Evolutionary conservation across 2,888 invertebrate species (phyloP), one percentile per base, ranked within the genome.

Genomic region (Epistrophella euchroma): DNA sequence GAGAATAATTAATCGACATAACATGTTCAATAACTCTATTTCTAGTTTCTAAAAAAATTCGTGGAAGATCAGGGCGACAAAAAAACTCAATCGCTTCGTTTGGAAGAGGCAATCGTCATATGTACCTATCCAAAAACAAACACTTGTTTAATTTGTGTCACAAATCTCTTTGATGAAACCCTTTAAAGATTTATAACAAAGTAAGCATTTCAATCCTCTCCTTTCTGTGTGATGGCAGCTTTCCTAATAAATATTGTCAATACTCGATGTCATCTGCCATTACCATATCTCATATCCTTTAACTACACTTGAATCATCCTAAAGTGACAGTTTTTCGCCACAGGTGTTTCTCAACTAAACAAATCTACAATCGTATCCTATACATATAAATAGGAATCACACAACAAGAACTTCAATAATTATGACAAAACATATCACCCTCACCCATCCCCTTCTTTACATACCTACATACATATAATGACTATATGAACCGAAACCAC

Each of bases 311-410:
- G 13, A 60, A 75, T n/a, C 79, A 71, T 50, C 43, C 75, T 43
- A 17, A 81, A 62, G 75, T 89, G 90, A 90, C 89, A 90, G 88
- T 88, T 89, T 78, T 90, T 89, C 90, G 92, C 92, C 92, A 92
- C 92, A 92, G 92, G 92, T 92, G 92, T 91, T 90, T 90, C 88
- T 89, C 88, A 88, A 89, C 37, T 62, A 80, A 81, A 76, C 56
- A 72, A 62, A 73, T 43, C 43, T 56, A 68, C 52, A 60, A 45
- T 43, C 28, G 19, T 22, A 58, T 15, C 58, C n/a, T n/a, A n/a
- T 43, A 37, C 7, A 19, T 9, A 62, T 35, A 28, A 13, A 75
- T 55, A 52, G 22, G 25, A 56, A 71, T 80, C 11, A 40, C 40
- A 74, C 50, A 79, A 52, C 35, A 50, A 73, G 60, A 74, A 62